Conservation (phyloP, 1,140 invertebrate species). For the Drosophila oshimai region DNA sequence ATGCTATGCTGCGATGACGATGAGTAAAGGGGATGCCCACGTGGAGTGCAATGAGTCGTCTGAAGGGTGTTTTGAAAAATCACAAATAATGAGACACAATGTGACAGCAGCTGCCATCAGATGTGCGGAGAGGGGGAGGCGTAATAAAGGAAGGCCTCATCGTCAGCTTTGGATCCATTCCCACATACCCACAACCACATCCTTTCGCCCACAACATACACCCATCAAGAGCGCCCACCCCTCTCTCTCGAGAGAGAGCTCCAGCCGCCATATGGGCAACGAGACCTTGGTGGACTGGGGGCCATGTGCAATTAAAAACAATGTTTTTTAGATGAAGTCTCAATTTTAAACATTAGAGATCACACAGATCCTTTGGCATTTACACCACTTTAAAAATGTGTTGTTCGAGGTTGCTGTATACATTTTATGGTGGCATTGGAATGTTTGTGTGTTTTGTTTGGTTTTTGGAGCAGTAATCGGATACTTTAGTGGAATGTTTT, state of each 20-base stretch:
- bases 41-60: constrained; percentile 40
- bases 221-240: too few species aligned
- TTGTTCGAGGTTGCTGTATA: too few species aligned
- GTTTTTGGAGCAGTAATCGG: too few species aligned
- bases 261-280: neutral
- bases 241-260: neutral
- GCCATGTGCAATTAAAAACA: constrained; percentile 6
- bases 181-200: neutral
- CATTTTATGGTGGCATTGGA: too few species aligned
- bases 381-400: too few species aligned
- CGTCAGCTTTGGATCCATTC: neutral
- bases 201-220: too few species aligned
- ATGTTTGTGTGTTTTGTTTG: too few species aligned
- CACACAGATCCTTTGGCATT: neutral
- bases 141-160: constrained; percentile 6
- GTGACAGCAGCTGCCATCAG: constrained; percentile 17
- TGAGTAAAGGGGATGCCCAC: constrained; percentile 12
- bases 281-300: constrained; percentile 4
- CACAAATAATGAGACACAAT: constrained; percentile 74
- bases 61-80: constrained; percentile 40
- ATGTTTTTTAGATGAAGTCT: constrained; percentile 1
- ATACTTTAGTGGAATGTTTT: too few species aligned
- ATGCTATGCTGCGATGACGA: constrained; percentile 22
- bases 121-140: neutral
- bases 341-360: neutral